Base-by-base conservation (phyloP, 2,113 vertebrate genomes). In the Redunca redunca region DNA sequence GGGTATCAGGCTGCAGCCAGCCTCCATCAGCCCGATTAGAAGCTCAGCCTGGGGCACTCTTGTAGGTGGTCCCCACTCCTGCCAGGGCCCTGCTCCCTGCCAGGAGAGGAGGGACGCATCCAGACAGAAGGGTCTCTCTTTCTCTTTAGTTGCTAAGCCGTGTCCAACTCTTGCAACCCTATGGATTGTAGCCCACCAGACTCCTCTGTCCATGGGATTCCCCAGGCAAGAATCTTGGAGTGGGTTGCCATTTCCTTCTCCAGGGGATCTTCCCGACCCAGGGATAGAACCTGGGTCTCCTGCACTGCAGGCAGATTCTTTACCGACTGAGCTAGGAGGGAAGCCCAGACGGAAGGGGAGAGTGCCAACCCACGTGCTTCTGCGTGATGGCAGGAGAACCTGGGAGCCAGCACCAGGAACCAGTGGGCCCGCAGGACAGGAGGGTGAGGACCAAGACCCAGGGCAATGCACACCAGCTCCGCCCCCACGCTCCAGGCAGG, bases 11-110 rank as follows among this genome's bases (percentile, higher is more conserved):
- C 43, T 55, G n/a, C 57, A 36, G 8, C 26, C 46, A 10, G 2
- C 0, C 13, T 6, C 21, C 46, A 1, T 25, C 55, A 4, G 10
- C 26, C 52, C 1, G 5, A 15, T 33, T 2, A 40, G 81, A 13
- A 23, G 1, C 23, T 4, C 11, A 17, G 36, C 48, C 58, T 21
- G 36, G 33, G 55, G 80, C 0, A 0, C 13, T 4, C 0, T 1
- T 1, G 46, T 23, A 19, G 33, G 3, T 1, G 1, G 78, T 26
- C 13, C 26, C 12, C 30, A 8, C 36, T 15, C 64, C 57, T 16
- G 50, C 90, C 40, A 25, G 40, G 1, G 16, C 25, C 10, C 83
- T 9, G 3, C 50, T 58, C 48, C 83, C 33, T 4, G 2, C 15
- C 15, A 1, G 55, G 84, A 33, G 16, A 33, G 6, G 50, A n/a